phyloP scores from a whole-genome alignment of 2,797 vertebrate species.

The Pelochelys cantorii region DNA sequence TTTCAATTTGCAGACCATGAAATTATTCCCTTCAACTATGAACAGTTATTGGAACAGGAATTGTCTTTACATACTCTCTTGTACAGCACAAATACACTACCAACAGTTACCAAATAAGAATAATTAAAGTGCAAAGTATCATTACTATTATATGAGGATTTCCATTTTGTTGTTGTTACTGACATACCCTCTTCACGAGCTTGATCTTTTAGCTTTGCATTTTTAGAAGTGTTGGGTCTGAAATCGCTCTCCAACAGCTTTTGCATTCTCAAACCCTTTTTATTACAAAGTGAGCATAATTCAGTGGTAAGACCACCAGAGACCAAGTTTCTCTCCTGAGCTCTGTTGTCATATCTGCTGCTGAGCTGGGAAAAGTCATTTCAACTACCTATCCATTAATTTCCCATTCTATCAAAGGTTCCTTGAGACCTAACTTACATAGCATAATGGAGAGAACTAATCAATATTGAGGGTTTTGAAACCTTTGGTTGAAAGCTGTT shows the following conservation, averaged over 20 bases:
- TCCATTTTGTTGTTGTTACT: not conserved
- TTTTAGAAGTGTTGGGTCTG: fast-evolving
- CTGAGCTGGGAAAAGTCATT: not conserved
- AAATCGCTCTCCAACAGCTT: not conserved
- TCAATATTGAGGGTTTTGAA: not conserved
- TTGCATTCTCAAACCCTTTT: not conserved
- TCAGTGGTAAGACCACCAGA: not conserved
- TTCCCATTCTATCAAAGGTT: not conserved
- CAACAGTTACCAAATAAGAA: not conserved
- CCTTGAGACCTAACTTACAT: fast-evolving
- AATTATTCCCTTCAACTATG: not conserved
- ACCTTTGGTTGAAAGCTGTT: not conserved
- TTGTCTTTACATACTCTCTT: not conserved
- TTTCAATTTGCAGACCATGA: too few relatives aligned
- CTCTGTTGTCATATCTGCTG: not conserved
- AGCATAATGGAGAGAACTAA: not conserved
- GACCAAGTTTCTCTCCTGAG: not conserved
- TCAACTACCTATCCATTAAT: not conserved
- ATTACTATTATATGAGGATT: not conserved
- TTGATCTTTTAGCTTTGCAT: not conserved
- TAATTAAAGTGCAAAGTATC: not conserved
- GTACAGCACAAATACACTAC: too few relatives aligned
- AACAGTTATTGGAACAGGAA: not conserved
- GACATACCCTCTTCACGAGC: not conserved
- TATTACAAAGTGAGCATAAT: not conserved